Conservation (phyloP, 1,140 invertebrate genomes). For the Telenomus remus region DNA sequence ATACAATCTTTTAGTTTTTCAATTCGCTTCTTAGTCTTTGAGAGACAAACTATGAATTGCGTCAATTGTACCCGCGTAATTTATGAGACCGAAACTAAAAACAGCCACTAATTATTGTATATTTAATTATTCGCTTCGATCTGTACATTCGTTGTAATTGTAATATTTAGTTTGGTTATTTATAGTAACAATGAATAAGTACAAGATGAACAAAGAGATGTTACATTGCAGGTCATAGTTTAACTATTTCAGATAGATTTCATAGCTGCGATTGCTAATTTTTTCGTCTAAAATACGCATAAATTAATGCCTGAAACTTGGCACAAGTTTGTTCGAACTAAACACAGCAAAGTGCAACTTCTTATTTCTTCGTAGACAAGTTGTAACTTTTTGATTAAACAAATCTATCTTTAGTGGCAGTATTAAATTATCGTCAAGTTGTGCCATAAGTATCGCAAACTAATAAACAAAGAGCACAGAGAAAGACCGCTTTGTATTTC, state of each 20-base stretch:
- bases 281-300: slow-evolving; percentile 7
- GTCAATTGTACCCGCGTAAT: slow-evolving; percentile 43
- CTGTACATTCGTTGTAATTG: slow-evolving; percentile 51
- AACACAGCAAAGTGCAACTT: too few relatives aligned
- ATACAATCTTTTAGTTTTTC: slow-evolving; percentile 21
- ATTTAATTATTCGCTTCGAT: slow-evolving; percentile 45
- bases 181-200: slow-evolving; percentile 50
- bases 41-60: slow-evolving; percentile 7
- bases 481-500: background rate
- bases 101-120: slow-evolving; percentile 36
- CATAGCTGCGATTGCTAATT: slow-evolving; percentile 24
- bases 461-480: background rate
- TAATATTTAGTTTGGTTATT: slow-evolving; percentile 42
- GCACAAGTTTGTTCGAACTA: too few relatives aligned
- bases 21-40: slow-evolving; percentile 21
- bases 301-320: background rate
- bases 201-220: slow-evolving; percentile 55
- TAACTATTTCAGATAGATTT: slow-evolving; percentile 44
- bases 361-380: too few relatives aligned
- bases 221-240: slow-evolving; percentile 35
- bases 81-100: slow-evolving; percentile 12
- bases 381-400: too few relatives aligned
- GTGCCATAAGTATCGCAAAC: too few relatives aligned
- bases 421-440: too few relatives aligned
- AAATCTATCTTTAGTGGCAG: too few relatives aligned